phyloP scores from a whole-genome alignment of 2,797 vertebrate genomes.

The Aerospiza tachiro region DNA sequence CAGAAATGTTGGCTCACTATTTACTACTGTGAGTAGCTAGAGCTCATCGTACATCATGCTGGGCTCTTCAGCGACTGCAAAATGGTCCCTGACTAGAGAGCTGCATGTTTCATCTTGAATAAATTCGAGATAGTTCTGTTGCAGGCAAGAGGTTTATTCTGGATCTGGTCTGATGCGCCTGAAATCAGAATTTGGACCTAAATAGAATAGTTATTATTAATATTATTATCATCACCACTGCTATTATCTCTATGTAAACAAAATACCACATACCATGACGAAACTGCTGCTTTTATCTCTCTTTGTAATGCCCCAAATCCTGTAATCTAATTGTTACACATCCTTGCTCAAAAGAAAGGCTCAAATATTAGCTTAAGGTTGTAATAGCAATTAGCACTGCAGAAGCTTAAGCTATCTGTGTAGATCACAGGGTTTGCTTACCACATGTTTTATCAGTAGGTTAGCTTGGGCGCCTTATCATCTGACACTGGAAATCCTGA shows the following conservation, averaged over 20 bases:
- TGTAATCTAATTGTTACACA: conserved; percentile 73
- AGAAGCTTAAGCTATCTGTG: conserved; percentile 50
- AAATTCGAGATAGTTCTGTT: background rate
- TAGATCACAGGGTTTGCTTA: conserved; percentile 36
- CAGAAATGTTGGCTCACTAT: background rate
- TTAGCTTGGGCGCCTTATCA: background rate
- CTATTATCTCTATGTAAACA: conserved; percentile 33
- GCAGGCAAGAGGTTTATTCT: background rate
- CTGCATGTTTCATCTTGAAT: background rate
- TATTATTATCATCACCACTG: background rate
- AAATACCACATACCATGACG: conserved; percentile 25
- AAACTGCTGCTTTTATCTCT: conserved; percentile 46
- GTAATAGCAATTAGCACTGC: conserved; percentile 62
- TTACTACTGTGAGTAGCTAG: background rate
- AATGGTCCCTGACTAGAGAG: background rate
- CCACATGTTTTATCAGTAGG: conserved; percentile 9
- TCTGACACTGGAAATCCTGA: background rate
- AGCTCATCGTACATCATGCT: background rate
- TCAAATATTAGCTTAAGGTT: conserved; percentile 69
- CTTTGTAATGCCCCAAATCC: conserved; percentile 58
- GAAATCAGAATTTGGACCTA: background rate
- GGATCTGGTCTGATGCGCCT: background rate
- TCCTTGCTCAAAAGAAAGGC: conserved; percentile 52
- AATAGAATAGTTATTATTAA: background rate
- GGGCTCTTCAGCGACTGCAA: background rate